These are phyloP conservation scores for Aphelinus atriplicis DNA, from an alignment of 1,140 invertebrate genomes.

Conservation along the genomic window DNA sequence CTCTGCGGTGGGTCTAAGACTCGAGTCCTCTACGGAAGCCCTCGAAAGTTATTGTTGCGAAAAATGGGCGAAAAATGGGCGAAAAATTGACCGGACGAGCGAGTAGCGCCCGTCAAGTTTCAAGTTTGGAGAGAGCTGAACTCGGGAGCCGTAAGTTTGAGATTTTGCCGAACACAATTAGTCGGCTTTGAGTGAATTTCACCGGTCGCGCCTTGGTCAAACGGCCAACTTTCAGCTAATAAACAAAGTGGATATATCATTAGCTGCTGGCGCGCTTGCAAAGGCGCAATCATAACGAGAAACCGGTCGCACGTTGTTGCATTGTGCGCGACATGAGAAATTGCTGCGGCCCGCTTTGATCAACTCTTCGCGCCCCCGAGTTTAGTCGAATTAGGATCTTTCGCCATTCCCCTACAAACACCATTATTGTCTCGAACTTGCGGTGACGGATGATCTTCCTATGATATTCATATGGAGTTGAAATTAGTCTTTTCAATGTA, in stretches of 20 bases:
- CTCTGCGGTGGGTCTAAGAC: neutral
- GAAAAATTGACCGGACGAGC: neutral
- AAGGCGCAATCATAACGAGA: neutral
- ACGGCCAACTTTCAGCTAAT: slow-evolving; percentile 16
- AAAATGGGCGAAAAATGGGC: neutral
- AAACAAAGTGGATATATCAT: slow-evolving; percentile 26
- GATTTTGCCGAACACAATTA: slow-evolving; percentile 3
- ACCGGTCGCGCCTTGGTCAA: neutral
- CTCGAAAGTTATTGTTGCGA: slow-evolving; percentile 12
- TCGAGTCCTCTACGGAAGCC: no score
- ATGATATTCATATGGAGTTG: no score
- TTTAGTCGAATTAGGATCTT: no score
- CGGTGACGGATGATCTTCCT: no score
- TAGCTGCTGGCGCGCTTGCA: neutral
- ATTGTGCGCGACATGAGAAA: no score
- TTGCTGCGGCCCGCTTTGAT: no score
- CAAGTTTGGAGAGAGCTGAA: neutral
- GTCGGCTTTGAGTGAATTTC: slow-evolving; percentile 18
- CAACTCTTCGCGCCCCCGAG: no score
- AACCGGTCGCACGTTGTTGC: neutral
- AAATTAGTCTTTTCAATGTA: no score
- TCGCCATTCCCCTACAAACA: no score
- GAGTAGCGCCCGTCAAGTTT: neutral
- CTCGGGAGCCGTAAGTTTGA: no score
- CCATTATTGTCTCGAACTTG: no score